Percentiles rank a stretch among this genome's conserved stretches.
These are phyloP conservation scores for Orius laevigatus DNA, from an alignment of 1,140 invertebrate species.

Conservation along the genomic window DNA sequence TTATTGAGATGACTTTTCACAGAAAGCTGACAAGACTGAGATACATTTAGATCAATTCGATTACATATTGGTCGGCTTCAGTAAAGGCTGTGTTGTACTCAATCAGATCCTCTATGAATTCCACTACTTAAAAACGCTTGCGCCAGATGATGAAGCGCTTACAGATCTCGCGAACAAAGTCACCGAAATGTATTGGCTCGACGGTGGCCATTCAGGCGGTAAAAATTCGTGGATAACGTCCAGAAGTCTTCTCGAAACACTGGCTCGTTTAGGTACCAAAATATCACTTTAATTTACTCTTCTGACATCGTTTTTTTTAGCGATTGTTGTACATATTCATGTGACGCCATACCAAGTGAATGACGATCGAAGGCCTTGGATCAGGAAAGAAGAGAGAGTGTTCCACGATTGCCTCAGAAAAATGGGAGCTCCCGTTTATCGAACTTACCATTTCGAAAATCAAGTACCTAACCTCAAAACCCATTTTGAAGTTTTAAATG, in stretches of 20 bases:
- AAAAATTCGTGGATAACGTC: constrained; percentile 75
- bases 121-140: constrained; percentile 47
- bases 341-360: constrained; percentile 71
- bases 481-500: constrained; percentile 52
- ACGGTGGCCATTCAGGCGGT: constrained; percentile 67
- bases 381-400: constrained; percentile 57
- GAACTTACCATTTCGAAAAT: constrained; percentile 47
- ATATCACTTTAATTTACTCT: no score
- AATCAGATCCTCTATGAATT: constrained; percentile 80
- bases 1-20: background rate
- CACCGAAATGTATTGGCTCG: constrained; percentile 66
- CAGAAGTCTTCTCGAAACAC: constrained; percentile 44
- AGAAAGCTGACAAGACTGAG: constrained; percentile 10
- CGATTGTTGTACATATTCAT: constrained; percentile 51
- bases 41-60: constrained; percentile 18
- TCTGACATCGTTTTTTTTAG: no score
- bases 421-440: constrained; percentile 40
- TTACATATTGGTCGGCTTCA: constrained; percentile 62
- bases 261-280: constrained; percentile 35
- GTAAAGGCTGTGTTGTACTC: constrained; percentile 80
- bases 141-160: constrained; percentile 34
- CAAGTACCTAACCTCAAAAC: constrained; percentile 39
- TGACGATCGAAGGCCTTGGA: constrained; percentile 60
- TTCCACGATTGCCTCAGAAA: constrained; percentile 50
- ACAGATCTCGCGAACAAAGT: constrained; percentile 42